Conservation (phyloP, 2,113 vertebrate genomes). For the Cyanocitta stelleri region DNA sequence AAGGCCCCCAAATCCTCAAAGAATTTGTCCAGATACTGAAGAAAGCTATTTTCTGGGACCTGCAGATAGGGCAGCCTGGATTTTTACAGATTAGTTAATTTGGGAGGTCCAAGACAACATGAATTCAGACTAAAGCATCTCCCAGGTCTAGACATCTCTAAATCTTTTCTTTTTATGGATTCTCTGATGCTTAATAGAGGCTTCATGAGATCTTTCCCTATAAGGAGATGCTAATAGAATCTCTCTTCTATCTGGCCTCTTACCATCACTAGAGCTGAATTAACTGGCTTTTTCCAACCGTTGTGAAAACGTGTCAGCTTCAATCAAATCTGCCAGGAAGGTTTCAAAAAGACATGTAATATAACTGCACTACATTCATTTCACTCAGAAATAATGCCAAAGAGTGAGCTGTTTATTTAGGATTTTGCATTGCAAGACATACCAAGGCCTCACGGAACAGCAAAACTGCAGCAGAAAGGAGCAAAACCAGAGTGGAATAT, state of each 20-base stretch:
- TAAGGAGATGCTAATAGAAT: not conserved
- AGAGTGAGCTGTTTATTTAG: not conserved
- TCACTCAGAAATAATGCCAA: not conserved
- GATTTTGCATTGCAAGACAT: not conserved
- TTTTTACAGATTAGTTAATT: not conserved
- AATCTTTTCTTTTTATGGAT: not conserved
- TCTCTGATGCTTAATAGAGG: not conserved
- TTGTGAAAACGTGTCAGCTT: not conserved
- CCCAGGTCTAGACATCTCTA: not conserved
- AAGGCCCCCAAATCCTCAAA: not conserved
- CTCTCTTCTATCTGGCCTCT: not conserved
- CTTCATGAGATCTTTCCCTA: not conserved
- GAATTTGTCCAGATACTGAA: not conserved
- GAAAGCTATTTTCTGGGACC: not conserved
- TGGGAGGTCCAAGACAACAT: not conserved
- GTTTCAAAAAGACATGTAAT: not conserved
- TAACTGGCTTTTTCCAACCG: not conserved
- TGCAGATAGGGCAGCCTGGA: not conserved
- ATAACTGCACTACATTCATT: not conserved
- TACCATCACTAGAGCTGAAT: not conserved
- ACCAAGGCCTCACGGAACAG: not conserved
- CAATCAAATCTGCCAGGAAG: not conserved
- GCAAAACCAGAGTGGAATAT: not conserved
- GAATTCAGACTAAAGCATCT: not conserved
- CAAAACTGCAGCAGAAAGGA: not conserved